A percentile compares a stretch with the other conserved stretches of the same genome.
Conservation (phyloP, 2,888 invertebrate species). For the Phrixothrix hirtus region DNA sequence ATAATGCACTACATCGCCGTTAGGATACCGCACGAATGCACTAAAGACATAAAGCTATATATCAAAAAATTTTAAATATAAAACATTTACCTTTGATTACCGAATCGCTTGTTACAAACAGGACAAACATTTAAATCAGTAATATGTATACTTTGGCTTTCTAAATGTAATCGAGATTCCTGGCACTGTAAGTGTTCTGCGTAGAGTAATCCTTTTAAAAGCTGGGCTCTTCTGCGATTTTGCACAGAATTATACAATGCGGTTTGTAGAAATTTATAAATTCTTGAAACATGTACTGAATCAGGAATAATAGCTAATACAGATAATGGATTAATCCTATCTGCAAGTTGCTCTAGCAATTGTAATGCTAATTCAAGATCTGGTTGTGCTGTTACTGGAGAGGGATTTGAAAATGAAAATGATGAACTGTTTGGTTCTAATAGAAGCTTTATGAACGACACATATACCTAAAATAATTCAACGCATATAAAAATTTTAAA, state of each 20-base stretch:
- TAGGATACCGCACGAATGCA: slow-evolving; percentile 90
- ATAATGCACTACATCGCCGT: slow-evolving; percentile 90
- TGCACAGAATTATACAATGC: slow-evolving; percentile 76
- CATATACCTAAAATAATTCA: slow-evolving; percentile 47
- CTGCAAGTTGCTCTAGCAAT: slow-evolving; percentile 81
- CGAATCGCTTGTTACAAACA: slow-evolving; percentile 91
- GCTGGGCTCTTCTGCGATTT: slow-evolving; percentile 72
- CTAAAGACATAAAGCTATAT: slow-evolving; percentile 58
- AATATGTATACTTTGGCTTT: slow-evolving; percentile 81
- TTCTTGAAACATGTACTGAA: slow-evolving; percentile 72
- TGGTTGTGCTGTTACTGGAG: slow-evolving; percentile 68
- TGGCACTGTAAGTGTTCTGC: slow-evolving; percentile 86
- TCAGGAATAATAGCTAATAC: slow-evolving; percentile 81
- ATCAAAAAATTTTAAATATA: not conserved
- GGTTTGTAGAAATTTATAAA: slow-evolving; percentile 60
- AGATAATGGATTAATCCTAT: slow-evolving; percentile 80
- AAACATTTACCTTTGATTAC: slow-evolving; percentile 75
- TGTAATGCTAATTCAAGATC: slow-evolving; percentile 79
- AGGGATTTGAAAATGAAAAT: slow-evolving; percentile 49
- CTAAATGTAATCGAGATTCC: slow-evolving; percentile 77
- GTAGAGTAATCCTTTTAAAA: slow-evolving; percentile 80
- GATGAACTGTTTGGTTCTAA: slow-evolving; percentile 49
- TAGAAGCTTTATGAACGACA: slow-evolving; percentile 51
- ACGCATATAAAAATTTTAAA: not conserved
- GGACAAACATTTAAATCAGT: slow-evolving; percentile 87